Conservation (phyloP, 2,888 invertebrate genomes). For the Morpho achilles region DNA sequence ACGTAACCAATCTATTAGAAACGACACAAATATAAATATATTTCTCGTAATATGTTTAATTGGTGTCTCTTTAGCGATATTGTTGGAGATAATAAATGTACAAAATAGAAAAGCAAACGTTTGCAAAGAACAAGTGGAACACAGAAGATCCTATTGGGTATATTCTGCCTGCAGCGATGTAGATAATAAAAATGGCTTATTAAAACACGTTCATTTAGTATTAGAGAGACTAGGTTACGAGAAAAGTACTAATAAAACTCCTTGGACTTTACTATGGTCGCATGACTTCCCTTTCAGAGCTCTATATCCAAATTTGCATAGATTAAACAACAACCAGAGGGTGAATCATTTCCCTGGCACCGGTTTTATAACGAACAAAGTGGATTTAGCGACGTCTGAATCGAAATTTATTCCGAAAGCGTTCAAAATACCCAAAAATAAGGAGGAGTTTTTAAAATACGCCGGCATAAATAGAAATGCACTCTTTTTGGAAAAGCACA, state of each 20-base stretch:
- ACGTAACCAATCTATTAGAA: constrained; percentile 27
- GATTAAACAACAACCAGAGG: constrained; percentile 85
- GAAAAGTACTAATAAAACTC: constrained; percentile 69
- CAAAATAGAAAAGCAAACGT: constrained; percentile 40
- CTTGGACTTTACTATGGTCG: constrained; percentile 96
- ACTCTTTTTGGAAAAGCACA: constrained; percentile 94
- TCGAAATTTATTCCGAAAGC: constrained; percentile 91
- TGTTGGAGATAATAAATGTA: constrained; percentile 50
- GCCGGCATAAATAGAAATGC: constrained; percentile 82
- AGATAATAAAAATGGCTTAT: constrained; percentile 80
- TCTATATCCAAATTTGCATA: constrained; percentile 71
- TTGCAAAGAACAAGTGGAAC: constrained; percentile 28
- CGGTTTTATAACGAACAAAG: constrained; percentile 95
- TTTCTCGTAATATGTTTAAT: constrained; percentile 56
- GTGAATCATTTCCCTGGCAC: constrained; percentile 97
- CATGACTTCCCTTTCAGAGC: constrained; percentile 93
- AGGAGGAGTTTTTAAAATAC: constrained; percentile 84
- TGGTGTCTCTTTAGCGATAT: constrained; percentile 53
- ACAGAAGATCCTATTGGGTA: constrained; percentile 73
- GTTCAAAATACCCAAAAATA: constrained; percentile 90
- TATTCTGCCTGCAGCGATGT: constrained; percentile 76
- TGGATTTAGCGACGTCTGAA: constrained; percentile 88
- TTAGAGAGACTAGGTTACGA: constrained; percentile 87
- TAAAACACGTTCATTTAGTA: constrained; percentile 90
- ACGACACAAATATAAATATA: constrained; percentile 41